Evolutionary conservation across 2,888 invertebrate species (phyloP).

Genomic region (Mesorhabditis belari): DNA sequence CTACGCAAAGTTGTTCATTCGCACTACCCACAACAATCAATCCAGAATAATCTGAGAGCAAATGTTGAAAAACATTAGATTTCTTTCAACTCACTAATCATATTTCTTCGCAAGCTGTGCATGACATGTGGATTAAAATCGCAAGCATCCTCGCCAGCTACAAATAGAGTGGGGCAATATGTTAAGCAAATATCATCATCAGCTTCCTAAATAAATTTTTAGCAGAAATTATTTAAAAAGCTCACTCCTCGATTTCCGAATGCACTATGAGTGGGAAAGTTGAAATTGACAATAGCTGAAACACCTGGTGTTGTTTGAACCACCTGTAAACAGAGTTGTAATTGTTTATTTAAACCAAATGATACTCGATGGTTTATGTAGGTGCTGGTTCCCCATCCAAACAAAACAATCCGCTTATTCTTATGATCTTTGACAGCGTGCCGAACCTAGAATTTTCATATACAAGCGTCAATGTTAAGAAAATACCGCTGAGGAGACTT

Average conservation of each 20-base stretch:
- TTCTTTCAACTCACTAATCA: slow-evolving; percentile 24
- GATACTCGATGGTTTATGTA: slow-evolving; percentile 27
- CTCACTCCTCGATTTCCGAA: slow-evolving; percentile 37
- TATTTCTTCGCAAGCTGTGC: slow-evolving; percentile 24
- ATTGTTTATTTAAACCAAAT: background rate
- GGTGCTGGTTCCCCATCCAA: slow-evolving; percentile 37
- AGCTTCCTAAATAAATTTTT: slow-evolving; percentile 15
- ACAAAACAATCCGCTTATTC: slow-evolving; percentile 33
- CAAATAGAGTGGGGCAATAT: slow-evolving; percentile 44
- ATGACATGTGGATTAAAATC: slow-evolving; percentile 26
- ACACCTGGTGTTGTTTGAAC: slow-evolving; percentile 28
- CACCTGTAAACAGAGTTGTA: slow-evolving; percentile 4
- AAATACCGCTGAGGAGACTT: background rate
- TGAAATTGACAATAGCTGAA: slow-evolving; percentile 38
- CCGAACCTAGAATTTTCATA: slow-evolving; percentile 10
- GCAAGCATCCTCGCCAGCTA: slow-evolving; percentile 32
- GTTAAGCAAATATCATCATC: slow-evolving; percentile 45
- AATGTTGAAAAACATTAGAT: background rate
- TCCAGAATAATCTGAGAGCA: slow-evolving; percentile 27
- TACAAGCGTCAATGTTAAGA: background rate
- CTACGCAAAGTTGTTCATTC: slow-evolving; percentile 29
- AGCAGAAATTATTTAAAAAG: background rate
- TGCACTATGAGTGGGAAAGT: slow-evolving; percentile 31
- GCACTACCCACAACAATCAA: slow-evolving; percentile 35
- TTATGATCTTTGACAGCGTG: slow-evolving; percentile 4